Evolutionary conservation across 1,140 invertebrate species (phyloP).

Genomic region (Sweltsa coloradensis): DNA sequence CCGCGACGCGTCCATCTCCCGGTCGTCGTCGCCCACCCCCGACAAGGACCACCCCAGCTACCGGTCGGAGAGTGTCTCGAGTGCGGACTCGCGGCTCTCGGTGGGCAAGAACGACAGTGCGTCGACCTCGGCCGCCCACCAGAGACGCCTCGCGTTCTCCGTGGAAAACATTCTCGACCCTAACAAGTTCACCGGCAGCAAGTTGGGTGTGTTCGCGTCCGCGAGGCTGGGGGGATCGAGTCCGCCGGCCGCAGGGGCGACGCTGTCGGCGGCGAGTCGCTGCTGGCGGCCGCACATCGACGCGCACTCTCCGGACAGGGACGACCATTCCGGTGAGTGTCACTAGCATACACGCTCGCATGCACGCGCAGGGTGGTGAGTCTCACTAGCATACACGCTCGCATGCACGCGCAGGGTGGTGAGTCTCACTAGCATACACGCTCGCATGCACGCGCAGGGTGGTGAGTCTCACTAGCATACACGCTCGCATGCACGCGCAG

Average conservation of each 20-base stretch:
- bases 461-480: too few species aligned
- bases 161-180: conserved; percentile 87
- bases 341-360: too few species aligned
- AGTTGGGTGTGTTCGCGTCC: conserved; percentile 29
- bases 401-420: too few species aligned
- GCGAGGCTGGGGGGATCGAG: conserved; percentile 15
- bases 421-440: too few species aligned
- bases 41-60: neutral
- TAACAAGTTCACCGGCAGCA: conserved; percentile 70
- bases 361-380: too few species aligned
- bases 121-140: conserved; percentile 22
- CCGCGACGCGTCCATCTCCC: neutral
- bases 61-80: conserved; percentile 1
- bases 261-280: conserved; percentile 20
- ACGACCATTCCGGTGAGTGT: conserved; percentile 7
- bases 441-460: too few species aligned
- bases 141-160: conserved; percentile 58
- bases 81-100: conserved; percentile 23
- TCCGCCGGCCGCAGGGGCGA: neutral
- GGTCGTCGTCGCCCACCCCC: neutral
- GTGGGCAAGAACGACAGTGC: conserved; percentile 27
- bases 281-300: conserved; percentile 33
- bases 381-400: too few species aligned
- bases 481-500: too few species aligned
- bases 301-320: neutral